phyloP scores from a whole-genome alignment of 2,113 vertebrate species.

The Rhabdornis inornatus region DNA sequence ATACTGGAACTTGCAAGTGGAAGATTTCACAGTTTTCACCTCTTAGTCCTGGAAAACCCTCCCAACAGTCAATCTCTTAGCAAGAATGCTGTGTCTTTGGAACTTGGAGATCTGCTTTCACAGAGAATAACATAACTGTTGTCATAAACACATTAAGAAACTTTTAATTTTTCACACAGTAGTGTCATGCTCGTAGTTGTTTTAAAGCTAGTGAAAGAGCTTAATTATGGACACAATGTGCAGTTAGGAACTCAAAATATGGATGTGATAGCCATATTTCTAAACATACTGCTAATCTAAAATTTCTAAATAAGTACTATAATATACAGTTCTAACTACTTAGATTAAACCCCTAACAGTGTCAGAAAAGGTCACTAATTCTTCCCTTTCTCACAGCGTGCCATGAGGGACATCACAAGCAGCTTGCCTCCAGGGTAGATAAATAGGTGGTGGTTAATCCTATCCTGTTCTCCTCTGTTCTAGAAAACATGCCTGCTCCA shows the following conservation, averaged over 20 bases:
- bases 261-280: neutral
- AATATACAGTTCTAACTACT: neutral
- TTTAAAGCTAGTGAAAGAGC: neutral
- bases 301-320: neutral
- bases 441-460: neutral
- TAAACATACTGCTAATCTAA: neutral
- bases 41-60: neutral
- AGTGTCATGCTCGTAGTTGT: neutral
- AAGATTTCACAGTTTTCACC: neutral
- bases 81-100: neutral
- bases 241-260: neutral
- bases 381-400: neutral
- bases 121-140: neutral
- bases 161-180: neutral
- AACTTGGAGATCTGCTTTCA: neutral
- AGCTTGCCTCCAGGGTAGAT: neutral
- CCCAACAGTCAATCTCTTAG: neutral
- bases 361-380: neutral
- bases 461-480: neutral
- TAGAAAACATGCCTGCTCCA: neutral
- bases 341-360: neutral
- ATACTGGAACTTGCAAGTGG: neutral
- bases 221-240: neutral
- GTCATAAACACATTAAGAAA: neutral
- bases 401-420: rapidly evolving